Evolutionary conservation across 2,113 vertebrate genomes (phyloP).

Genomic region (Aleadryas rufinucha): DNA sequence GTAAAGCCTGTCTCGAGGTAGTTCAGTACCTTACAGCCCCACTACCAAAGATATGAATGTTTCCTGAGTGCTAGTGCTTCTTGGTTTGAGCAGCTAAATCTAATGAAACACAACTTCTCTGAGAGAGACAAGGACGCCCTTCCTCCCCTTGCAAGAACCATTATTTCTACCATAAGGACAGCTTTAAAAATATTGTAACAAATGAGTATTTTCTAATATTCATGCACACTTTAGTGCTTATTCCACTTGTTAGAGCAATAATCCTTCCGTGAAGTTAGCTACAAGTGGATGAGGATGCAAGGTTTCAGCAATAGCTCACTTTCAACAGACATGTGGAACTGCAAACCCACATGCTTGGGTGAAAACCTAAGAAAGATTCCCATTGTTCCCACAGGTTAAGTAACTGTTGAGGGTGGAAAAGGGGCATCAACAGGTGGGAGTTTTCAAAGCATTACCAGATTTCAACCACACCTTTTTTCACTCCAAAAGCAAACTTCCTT

Average conservation of each 20-base stretch:
- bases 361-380: background rate
- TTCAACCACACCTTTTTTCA: background rate
- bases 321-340: background rate
- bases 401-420: background rate
- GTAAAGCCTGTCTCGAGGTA: background rate
- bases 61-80: background rate
- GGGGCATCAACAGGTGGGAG: background rate
- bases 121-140: background rate
- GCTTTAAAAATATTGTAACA: background rate
- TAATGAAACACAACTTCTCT: background rate
- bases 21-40: background rate
- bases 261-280: background rate
- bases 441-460: background rate
- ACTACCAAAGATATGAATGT: background rate
- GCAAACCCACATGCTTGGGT: background rate
- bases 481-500: slow-evolving; percentile 1
- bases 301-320: background rate
- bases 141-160: fast-evolving
- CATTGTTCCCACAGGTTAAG: background rate
- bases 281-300: fast-evolving
- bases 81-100: background rate
- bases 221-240: background rate
- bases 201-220: background rate
- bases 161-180: background rate
- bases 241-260: background rate